Conservation (phyloP, 2,113 vertebrate species). For the Bothrops jararaca region DNA sequence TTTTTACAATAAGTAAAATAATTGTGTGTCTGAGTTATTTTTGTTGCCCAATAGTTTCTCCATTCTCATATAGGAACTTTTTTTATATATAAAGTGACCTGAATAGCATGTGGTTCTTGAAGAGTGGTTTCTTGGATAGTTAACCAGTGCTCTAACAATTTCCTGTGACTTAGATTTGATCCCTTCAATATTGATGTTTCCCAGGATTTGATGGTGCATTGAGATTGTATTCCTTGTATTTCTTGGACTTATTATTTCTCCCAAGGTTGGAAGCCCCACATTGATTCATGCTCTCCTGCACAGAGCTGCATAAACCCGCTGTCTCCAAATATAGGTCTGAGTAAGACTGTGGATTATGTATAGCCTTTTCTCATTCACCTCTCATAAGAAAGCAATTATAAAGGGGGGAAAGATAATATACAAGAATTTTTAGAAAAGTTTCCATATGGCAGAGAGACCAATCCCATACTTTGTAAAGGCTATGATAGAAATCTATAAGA, state of each 20-base stretch:
- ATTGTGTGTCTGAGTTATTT: slow-evolving; percentile 46
- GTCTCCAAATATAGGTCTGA: slow-evolving; percentile 22
- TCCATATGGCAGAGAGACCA: not conserved
- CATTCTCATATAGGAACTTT: slow-evolving; percentile 42
- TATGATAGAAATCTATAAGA: not conserved
- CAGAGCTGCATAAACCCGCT: slow-evolving; percentile 29
- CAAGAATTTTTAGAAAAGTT: not conserved
- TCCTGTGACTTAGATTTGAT: slow-evolving; percentile 68
- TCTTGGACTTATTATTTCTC: slow-evolving; percentile 20
- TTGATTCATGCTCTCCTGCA: slow-evolving; percentile 35
- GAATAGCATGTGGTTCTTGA: slow-evolving; percentile 48
- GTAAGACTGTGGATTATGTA: not conserved
- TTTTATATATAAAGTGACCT: slow-evolving; percentile 57
- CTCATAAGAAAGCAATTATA: not conserved
- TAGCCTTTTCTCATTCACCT: not conserved
- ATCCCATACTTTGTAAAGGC: not conserved
- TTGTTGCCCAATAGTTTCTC: slow-evolving; percentile 59
- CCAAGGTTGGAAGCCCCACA: slow-evolving; percentile 21
- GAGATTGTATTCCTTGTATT: slow-evolving; percentile 47
- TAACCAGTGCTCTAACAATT: slow-evolving; percentile 63
- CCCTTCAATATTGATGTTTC: slow-evolving; percentile 56
- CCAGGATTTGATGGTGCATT: slow-evolving; percentile 48
- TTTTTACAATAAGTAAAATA: slow-evolving; percentile 23
- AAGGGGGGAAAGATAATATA: not conserved
- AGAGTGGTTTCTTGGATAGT: slow-evolving; percentile 54